A percentile compares a stretch with the other conserved stretches of the same genome.
These are phyloP conservation scores for Pimephales promelas DNA, from an alignment of 2,113 vertebrate species.

Conservation along the genomic window DNA sequence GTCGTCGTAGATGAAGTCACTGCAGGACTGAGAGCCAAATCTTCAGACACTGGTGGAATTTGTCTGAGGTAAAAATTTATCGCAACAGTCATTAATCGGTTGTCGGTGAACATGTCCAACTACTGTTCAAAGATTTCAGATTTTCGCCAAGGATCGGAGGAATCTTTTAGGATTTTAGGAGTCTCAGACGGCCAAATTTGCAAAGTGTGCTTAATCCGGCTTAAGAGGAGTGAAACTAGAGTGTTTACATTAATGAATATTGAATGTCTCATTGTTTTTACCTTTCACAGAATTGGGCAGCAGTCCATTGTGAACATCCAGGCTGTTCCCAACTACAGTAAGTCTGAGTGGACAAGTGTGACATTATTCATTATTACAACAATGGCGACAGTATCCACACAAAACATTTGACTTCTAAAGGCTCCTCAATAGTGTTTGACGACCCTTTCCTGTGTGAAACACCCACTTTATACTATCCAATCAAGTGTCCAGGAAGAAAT, in stretches of 20 bases:
- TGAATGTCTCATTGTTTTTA: neutral
- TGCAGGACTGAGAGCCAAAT: too few species aligned
- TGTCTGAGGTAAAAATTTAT: too few species aligned
- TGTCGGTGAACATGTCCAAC: too few species aligned
- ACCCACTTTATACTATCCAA: neutral
- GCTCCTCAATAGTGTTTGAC: neutral
- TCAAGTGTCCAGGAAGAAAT: neutral
- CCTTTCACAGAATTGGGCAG: conserved; percentile 69
- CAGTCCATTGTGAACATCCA: conserved; percentile 74
- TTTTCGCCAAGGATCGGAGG: too few species aligned
- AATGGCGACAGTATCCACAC: neutral
- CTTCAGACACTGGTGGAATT: too few species aligned
- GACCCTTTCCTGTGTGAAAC: neutral
- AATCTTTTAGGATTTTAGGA: too few species aligned
- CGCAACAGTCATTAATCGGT: too few species aligned
- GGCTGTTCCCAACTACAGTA: conserved; percentile 70
- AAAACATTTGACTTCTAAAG: conserved; percentile 4
- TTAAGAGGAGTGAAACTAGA: neutral
- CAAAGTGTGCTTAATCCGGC: too few species aligned
- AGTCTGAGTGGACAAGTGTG: conserved; percentile 54
- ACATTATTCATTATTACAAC: neutral
- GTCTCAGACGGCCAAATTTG: too few species aligned
- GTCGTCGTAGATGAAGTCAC: too few species aligned
- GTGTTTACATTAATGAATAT: conserved; percentile 21
- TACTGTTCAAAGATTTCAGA: too few species aligned